Percentiles rank a stretch among this genome's conserved stretches.
Evolutionary conservation across 2,888 invertebrate genomes (phyloP).

Genomic region (Coenonympha arcania): DNA sequence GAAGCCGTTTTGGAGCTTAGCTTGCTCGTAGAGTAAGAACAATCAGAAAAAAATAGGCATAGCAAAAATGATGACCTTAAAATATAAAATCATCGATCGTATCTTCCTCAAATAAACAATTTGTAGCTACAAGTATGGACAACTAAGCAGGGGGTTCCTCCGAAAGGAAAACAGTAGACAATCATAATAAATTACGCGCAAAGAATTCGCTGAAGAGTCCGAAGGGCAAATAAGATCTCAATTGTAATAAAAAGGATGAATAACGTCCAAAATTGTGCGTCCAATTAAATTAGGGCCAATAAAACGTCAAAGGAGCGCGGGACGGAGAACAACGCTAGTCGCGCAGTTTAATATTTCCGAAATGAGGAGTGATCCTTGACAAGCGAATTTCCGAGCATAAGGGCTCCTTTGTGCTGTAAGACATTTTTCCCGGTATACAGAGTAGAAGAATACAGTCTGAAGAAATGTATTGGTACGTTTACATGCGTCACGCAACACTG

Average conservation of each 20-base stretch:
- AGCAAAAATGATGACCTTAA: too few species aligned
- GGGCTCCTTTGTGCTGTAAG: neutral
- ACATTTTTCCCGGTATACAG: neutral
- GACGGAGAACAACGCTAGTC: neutral
- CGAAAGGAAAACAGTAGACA: neutral
- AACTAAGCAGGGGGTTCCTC: neutral
- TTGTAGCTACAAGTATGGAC: too few species aligned
- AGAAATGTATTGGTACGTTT: too few species aligned
- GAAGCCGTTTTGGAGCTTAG: too few species aligned
- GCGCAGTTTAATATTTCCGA: conserved; percentile 7
- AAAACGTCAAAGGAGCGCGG: conserved; percentile 15
- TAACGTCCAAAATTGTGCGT: conserved; percentile 16
- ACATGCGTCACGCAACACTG: too few species aligned
- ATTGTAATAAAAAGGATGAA: conserved; percentile 9
- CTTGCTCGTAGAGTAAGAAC: too few species aligned
- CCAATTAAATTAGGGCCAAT: conserved; percentile 15
- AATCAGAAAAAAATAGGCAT: too few species aligned
- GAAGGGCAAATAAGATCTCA: conserved; percentile 6
- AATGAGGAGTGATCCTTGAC: conserved; percentile 6
- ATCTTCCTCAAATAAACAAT: too few species aligned
- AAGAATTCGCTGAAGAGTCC: neutral
- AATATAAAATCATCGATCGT: too few species aligned
- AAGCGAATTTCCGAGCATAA: neutral
- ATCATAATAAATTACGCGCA: neutral
- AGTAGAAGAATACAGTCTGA: too few species aligned